Evolutionary conservation across 2,797 vertebrate species (phyloP), one percentile per base, ranked within the genome.

Genomic region (Tenualosa thibaudeaui): DNA sequence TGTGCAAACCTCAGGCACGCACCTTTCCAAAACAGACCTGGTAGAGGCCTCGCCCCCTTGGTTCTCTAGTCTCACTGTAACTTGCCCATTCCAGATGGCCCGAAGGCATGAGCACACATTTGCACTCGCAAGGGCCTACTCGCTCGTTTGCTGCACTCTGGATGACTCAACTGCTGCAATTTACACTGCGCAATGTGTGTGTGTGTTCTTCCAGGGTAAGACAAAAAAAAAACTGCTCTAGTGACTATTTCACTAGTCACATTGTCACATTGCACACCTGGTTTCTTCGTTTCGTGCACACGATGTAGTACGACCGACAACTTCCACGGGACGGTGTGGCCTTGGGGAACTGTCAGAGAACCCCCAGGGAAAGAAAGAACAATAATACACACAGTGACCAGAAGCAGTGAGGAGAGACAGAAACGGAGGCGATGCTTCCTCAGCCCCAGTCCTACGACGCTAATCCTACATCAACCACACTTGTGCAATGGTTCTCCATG

Each of bases 151-250:
- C 65, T 71, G 89, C 92, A 91, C 91, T 92, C 91, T 92, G 93
- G 91, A 93, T 89, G 92, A 90, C 94, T 93, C 93, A 93, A 92
- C 92, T 91, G 92, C 91, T 89, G 90, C 91, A 89, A 84, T 90
- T 92, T 88, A 75, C 68, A 43, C 71, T 78, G 37, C 71, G 19
- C 71, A 46, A 43, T 49, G 2, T 26, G 24, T 24, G 6, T 46
- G 71, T 78, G 40, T 22, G 17, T 5, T 15, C 65, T 71, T 31
- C 65, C 31, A 6, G 54, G 19, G 54, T 19, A 56, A 22, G 4
- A 56, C 7, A 71, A 71, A 37, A 31, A 26, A 10, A 65, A 31
- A 65, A 65, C 62, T 65, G 62, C 62, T 65, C 8, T 26, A 8
- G 24, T 65, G 62, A n/a, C n/a, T n/a, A n/a, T n/a, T n/a, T n/a